phyloP scores from a whole-genome alignment of 2,113 vertebrate genomes.

The Grus americana region DNA sequence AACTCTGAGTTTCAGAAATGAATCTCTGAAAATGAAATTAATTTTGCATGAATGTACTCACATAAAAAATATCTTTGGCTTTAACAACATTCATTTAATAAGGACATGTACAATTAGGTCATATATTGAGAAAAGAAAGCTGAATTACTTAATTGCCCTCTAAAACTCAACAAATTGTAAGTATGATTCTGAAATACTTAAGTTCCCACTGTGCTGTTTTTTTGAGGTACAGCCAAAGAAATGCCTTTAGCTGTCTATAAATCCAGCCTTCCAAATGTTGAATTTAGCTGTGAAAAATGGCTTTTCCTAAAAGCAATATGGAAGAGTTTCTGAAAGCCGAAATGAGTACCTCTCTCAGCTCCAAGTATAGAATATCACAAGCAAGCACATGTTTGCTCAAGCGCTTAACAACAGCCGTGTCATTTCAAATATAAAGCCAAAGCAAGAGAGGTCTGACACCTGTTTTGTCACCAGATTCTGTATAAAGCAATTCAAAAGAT shows the following conservation, averaged over 20 bases:
- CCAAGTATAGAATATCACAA: background rate
- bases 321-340: background rate
- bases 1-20: background rate
- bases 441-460: background rate
- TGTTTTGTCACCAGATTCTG: background rate
- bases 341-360: background rate
- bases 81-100: background rate
- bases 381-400: background rate
- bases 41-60: background rate
- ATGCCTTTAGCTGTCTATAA: background rate
- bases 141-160: background rate
- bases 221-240: background rate
- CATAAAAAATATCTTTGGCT: background rate
- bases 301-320: background rate
- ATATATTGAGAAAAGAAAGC: background rate
- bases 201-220: background rate
- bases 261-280: background rate
- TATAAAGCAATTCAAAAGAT: fast-evolving
- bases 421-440: background rate
- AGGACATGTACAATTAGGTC: background rate
- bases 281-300: background rate
- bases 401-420: background rate
- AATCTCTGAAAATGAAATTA: background rate
- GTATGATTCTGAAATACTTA: background rate
- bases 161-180: background rate